phyloP scores from a whole-genome alignment of 2,888 invertebrate species.

The Drosophila sordidula region DNA sequence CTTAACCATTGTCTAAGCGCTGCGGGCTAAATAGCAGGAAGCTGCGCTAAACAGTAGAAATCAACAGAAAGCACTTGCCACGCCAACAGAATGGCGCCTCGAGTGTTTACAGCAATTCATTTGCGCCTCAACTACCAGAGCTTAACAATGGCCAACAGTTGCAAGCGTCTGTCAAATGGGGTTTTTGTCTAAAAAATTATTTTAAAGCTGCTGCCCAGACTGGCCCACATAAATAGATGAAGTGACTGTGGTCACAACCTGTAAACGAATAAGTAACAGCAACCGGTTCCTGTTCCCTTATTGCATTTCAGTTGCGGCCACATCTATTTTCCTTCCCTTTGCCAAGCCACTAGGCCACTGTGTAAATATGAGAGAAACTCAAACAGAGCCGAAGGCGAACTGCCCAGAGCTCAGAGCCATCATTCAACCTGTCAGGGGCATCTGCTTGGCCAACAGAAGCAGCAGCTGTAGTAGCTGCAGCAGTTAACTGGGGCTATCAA shows the following conservation, averaged over 20 bases:
- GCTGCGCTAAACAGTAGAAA: constrained; percentile 54
- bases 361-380: constrained; percentile 50
- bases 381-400: constrained; percentile 24
- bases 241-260: constrained; percentile 34
- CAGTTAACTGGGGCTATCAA: constrained; percentile 19
- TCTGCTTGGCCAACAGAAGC: constrained; percentile 7
- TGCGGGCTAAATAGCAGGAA: constrained; percentile 56
- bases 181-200: constrained; percentile 17
- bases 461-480: neutral
- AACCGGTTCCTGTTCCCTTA: neutral
- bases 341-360: constrained; percentile 50
- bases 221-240: constrained; percentile 19
- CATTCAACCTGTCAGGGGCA: constrained; percentile 36
- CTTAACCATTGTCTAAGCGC: constrained; percentile 59
- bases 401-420: constrained; percentile 15
- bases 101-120: constrained; percentile 58
- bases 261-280: constrained; percentile 15
- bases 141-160: constrained; percentile 45
- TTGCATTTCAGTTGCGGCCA: constrained; percentile 53
- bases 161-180: constrained; percentile 30
- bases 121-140: constrained; percentile 40
- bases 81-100: constrained; percentile 41
- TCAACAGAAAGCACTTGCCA: constrained; percentile 56
- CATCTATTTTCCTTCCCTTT: constrained; percentile 52
- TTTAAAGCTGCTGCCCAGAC: constrained; percentile 34